Evolutionary conservation across 2,888 invertebrate genomes (phyloP).

Genomic region (Meteorus colon): DNA sequence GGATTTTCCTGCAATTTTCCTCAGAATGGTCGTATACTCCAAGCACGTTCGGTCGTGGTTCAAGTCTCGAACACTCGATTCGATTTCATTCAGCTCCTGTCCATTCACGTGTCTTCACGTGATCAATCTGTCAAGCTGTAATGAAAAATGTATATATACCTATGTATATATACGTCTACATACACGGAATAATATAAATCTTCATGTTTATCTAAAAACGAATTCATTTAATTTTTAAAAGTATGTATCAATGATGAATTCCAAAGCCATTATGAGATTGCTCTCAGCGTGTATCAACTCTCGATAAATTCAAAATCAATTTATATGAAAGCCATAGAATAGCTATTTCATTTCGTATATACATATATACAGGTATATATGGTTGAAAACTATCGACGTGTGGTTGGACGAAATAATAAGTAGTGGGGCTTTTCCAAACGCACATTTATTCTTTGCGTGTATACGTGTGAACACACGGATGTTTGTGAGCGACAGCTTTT

Average conservation of each 20-base stretch:
- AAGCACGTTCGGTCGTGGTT: slow-evolving; percentile 63
- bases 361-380: neutral
- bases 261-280: neutral
- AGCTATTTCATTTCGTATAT: slow-evolving; percentile 40
- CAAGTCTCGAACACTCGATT: slow-evolving; percentile 49
- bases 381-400: slow-evolving; percentile 33
- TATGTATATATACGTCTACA: no score
- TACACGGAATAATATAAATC: slow-evolving; percentile 2
- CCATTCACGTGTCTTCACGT: slow-evolving; percentile 40
- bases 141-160: neutral
- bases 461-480: slow-evolving; percentile 52
- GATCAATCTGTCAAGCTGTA: slow-evolving; percentile 35
- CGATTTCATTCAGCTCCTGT: slow-evolving; percentile 44
- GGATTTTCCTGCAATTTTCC: slow-evolving; percentile 52
- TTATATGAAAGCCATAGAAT: slow-evolving; percentile 28
- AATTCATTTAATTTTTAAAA: neutral
- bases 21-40: slow-evolving; percentile 57
- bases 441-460: slow-evolving; percentile 45
- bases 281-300: slow-evolving; percentile 20
- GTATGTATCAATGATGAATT: slow-evolving; percentile 21
- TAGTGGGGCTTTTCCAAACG: slow-evolving; percentile 38
- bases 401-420: slow-evolving; percentile 29
- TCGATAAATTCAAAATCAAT: slow-evolving; percentile 1
- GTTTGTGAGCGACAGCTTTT: slow-evolving; percentile 54
- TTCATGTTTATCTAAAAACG: neutral